Evolutionary conservation across 2,797 vertebrate genomes (phyloP), one percentile per base, ranked within the genome.

Genomic region (Enteromius mattozi): DNA sequence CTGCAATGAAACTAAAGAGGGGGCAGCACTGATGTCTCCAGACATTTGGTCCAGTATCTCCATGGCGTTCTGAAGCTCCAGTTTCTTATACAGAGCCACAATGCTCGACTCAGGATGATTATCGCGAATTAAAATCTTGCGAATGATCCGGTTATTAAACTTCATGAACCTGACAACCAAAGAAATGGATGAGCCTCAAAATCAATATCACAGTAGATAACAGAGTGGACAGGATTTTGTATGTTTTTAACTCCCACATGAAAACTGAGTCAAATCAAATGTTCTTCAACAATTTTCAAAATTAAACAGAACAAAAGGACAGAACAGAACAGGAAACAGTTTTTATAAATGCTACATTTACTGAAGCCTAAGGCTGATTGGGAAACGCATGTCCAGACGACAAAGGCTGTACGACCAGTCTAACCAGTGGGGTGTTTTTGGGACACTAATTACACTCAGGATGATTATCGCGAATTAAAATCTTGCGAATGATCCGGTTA

Each of bases 11-110:
- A 93, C 89, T 0, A 96, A 89, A 0, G 97, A 98, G 1, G 97
- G 96, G 1, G 95, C 94, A 2, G 96, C 94, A 2, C 96, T 99
- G 88, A 98, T 94, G 94, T 97, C 95, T 19, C 96, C 96, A 0
- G 93, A 66, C 1, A 96, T 96, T 0, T 95, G 95, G 90, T 99
- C 97, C 88, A 98, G 96, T 94, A 99, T 96, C 93, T 98, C 96
- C 86, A 99, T 97, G 87, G 98, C 97, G 30, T 96, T 97, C 89
- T 99, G 98, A 90, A 99, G 96, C 93, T 99, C 98, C 45, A 99
- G 95, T 90, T 97, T 99, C 91, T 99, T 98, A 88, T 99, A 99
- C 12, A 99, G 89, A 1, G 98, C 95, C 85, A 99, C 97, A 2
- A 99, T 99, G 84, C 98, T 99, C 24, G 98, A 27, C 27, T 27